These are phyloP conservation scores for Azemiops feae DNA, from an alignment of 2,113 vertebrate species.

Conservation along the genomic window DNA sequence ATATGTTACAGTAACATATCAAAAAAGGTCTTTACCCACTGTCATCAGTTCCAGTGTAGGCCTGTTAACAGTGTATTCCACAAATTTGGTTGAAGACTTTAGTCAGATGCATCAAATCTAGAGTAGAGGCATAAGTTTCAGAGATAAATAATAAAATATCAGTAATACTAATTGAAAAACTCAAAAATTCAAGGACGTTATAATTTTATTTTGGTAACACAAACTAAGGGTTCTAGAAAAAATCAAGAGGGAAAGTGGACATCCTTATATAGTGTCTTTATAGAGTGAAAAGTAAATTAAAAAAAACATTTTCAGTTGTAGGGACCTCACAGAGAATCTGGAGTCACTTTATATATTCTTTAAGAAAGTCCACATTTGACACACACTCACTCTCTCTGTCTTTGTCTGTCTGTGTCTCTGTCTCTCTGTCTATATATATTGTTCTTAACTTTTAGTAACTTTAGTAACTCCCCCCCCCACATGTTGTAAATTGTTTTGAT, in stretches of 20 bases:
- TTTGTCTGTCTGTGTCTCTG: no score
- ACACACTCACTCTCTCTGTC: no score
- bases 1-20: no score
- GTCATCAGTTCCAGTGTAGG: no score
- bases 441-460: no score
- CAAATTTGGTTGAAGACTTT: not conserved
- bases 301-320: not conserved
- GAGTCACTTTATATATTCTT: no score
- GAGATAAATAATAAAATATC: not conserved
- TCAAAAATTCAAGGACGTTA: not conserved
- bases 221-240: not conserved
- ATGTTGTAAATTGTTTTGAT: not conserved
- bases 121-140: not conserved
- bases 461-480: no score
- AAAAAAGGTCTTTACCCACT: no score
- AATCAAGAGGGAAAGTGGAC: not conserved
- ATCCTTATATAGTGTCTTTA: not conserved
- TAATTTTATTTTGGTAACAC: not conserved
- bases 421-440: no score
- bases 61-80: not conserved
- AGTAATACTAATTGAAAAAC: not conserved
- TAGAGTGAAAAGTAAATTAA: not conserved
- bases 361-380: no score
- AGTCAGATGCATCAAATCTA: not conserved
- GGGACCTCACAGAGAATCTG: no score